phyloP scores from a whole-genome alignment of 1,140 invertebrate genomes.

The Tenebrio molitor region DNA sequence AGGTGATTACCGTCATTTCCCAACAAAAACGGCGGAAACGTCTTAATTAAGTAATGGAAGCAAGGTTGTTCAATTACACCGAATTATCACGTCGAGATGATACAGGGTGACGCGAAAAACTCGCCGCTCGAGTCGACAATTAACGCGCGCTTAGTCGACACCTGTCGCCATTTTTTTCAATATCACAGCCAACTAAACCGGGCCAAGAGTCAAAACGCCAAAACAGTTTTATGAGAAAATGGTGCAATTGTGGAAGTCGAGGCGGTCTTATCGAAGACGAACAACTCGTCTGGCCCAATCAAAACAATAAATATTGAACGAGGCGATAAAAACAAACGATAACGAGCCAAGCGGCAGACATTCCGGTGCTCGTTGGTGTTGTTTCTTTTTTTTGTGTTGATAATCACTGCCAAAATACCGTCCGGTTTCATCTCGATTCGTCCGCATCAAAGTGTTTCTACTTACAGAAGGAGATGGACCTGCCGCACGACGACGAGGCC shows the following conservation, averaged over 20 bases:
- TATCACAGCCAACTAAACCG: no score
- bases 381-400: background rate
- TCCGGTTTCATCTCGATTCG: background rate
- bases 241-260: background rate
- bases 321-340: background rate
- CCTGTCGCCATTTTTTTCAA: no score
- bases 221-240: no score
- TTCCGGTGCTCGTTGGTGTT: background rate
- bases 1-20: constrained; percentile 5
- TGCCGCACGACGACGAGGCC: constrained; percentile 76
- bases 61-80: background rate
- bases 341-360: background rate
- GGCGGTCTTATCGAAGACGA: background rate
- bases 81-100: background rate
- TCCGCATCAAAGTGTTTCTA: constrained; percentile 13
- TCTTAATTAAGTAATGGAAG: constrained; percentile 12
- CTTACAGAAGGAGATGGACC: constrained; percentile 47
- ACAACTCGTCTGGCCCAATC: background rate
- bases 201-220: no score
- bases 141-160: no score
- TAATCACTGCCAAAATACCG: background rate
- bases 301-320: background rate
- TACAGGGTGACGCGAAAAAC: constrained; percentile 14
- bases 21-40: constrained; percentile 7
- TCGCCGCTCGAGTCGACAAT: no score